Percentiles rank a stretch among this genome's conserved stretches.
These are phyloP conservation scores for Psittacula derbiana DNA, from an alignment of 2,797 vertebrate species.

Conservation along the genomic window DNA sequence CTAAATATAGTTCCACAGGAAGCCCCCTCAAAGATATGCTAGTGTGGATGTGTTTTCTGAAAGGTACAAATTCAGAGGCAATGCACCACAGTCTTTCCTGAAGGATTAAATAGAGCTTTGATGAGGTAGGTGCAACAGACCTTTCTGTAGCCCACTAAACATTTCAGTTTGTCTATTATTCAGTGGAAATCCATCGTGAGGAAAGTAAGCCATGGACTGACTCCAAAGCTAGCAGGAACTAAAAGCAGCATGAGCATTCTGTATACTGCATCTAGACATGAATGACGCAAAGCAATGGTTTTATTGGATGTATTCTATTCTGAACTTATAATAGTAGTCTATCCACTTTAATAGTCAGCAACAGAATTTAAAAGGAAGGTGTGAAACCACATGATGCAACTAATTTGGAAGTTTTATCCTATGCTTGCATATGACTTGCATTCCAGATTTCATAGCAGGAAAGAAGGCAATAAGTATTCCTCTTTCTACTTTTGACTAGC, in stretches of 20 bases:
- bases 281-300: neutral
- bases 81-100: neutral
- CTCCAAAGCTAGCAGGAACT: neutral
- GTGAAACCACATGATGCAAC: neutral
- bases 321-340: neutral
- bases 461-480: neutral
- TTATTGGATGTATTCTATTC: neutral
- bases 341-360: neutral
- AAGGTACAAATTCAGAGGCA: neutral
- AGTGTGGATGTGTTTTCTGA: neutral
- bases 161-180: neutral
- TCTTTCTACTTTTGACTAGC: neutral
- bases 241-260: neutral
- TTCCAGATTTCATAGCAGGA: neutral
- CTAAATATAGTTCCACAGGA: slow-evolving; percentile 20
- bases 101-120: neutral
- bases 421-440: neutral
- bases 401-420: neutral
- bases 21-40: neutral
- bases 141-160: neutral
- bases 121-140: neutral
- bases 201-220: neutral
- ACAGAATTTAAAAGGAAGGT: neutral
- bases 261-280: neutral
- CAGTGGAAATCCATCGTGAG: neutral